phyloP scores from a whole-genome alignment of 2,797 vertebrate genomes.

The Parauchenoglanis ngamensis region DNA sequence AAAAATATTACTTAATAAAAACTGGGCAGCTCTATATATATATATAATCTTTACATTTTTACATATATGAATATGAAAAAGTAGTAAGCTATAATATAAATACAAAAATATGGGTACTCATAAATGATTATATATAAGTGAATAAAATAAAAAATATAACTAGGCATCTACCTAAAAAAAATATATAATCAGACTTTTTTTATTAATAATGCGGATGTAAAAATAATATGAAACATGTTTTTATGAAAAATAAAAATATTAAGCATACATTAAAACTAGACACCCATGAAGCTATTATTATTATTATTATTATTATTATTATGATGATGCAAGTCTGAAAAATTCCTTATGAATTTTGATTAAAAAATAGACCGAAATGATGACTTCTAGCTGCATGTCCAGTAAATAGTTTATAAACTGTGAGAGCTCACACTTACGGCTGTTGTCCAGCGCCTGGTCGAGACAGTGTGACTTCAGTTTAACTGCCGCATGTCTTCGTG shows the following conservation, averaged over 20 bases:
- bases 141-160: too few species aligned
- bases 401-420: background rate
- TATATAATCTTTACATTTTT: too few species aligned
- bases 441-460: slow-evolving; percentile 25
- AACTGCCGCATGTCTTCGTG: background rate
- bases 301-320: background rate
- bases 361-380: background rate
- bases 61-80: background rate
- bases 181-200: background rate
- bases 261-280: background rate
- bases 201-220: background rate
- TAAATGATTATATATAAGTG: too few species aligned
- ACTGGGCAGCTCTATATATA: background rate
- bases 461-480: background rate
- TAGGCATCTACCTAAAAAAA: too few species aligned
- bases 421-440: background rate
- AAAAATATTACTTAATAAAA: too few species aligned
- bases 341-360: background rate
- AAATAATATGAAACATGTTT: background rate
- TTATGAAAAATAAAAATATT: background rate
- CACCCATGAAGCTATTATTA: background rate
- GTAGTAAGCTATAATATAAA: background rate
- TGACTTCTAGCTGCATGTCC: too few species aligned
- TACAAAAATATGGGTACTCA: too few species aligned
- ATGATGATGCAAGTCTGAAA: too few species aligned